These are phyloP conservation scores for Apamea epomidion DNA, from an alignment of 2,888 invertebrate genomes.

Conservation along the genomic window DNA sequence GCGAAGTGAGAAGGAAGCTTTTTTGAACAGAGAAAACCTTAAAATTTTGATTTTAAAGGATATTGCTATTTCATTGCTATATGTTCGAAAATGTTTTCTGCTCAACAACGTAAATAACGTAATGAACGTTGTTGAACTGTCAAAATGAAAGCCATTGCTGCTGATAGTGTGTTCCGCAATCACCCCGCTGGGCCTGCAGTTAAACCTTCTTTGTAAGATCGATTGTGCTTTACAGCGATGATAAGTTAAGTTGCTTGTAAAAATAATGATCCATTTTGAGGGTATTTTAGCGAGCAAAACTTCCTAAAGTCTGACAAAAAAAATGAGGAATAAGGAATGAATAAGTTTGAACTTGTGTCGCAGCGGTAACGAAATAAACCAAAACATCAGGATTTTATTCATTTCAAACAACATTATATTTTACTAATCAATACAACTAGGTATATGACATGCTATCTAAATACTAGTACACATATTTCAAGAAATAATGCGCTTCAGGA, in stretches of 20 bases:
- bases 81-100: too few relatives aligned
- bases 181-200: background rate
- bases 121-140: too few relatives aligned
- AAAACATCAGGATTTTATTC: background rate
- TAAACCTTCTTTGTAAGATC: background rate
- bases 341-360: background rate
- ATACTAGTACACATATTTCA: background rate
- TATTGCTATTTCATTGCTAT: too few relatives aligned
- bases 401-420: background rate
- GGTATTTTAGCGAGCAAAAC: background rate
- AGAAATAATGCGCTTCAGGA: background rate
- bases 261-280: background rate
- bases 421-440: background rate
- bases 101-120: too few relatives aligned
- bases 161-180: too few relatives aligned
- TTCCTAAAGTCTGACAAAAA: background rate
- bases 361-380: background rate
- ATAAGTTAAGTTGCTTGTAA: background rate
- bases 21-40: background rate
- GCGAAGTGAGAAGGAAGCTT: background rate
- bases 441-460: background rate
- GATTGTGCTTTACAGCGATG: background rate
- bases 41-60: too few relatives aligned
- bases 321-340: background rate
- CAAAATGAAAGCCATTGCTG: too few relatives aligned